These are phyloP conservation scores for Hoplias malabaricus DNA, from an alignment of 2,113 vertebrate genomes.

Conservation along the genomic window DNA sequence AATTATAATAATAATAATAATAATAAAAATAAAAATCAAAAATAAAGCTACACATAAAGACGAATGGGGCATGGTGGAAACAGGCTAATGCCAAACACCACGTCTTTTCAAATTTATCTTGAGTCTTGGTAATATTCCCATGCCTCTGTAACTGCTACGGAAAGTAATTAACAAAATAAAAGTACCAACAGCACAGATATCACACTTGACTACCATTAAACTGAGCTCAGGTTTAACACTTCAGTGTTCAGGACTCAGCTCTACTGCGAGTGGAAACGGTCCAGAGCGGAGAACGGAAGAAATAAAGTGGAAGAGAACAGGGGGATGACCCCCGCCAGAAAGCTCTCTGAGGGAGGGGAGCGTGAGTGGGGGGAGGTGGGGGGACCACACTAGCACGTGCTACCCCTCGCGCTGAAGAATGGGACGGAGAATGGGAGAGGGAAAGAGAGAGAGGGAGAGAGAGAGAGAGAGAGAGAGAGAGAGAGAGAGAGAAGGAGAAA, in stretches of 20 bases:
- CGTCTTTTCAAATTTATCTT: no score
- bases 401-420: constrained; percentile 13
- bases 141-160: background rate
- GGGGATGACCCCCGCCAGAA: constrained; percentile 39
- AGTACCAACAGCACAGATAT: no score
- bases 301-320: background rate
- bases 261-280: background rate
- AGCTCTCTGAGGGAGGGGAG: constrained; percentile 13
- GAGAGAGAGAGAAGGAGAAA: constrained; percentile 8
- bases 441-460: background rate
- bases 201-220: no score
- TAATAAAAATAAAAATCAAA: no score
- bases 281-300: constrained; percentile 5
- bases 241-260: no score
- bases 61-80: no score
- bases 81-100: no score
- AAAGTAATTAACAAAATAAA: background rate
- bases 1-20: no score
- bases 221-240: background rate
- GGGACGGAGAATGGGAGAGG: constrained; percentile 21
- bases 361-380: constrained; percentile 22
- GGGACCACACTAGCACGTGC: constrained; percentile 45
- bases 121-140: no score
- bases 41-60: no score
- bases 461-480: constrained; percentile 17